phyloP scores from a whole-genome alignment of 2,797 vertebrate species.

The Epinephelus malabaricus region DNA sequence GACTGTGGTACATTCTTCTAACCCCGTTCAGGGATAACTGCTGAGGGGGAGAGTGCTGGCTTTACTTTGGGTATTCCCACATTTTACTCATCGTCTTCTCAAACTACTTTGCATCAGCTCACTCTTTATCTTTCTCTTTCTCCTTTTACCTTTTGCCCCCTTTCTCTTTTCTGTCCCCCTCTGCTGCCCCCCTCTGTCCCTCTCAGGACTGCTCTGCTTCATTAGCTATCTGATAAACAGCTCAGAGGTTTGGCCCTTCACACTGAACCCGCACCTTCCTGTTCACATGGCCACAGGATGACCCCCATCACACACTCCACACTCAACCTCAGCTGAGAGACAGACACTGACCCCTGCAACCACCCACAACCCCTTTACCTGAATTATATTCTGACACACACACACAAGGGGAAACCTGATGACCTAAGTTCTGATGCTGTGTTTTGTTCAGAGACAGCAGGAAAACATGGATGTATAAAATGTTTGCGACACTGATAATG shows the following conservation, averaged over 20 bases:
- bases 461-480: conserved; percentile 15
- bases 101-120: neutral
- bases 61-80: conserved; percentile 31
- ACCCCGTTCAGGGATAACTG: conserved; percentile 16
- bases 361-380: conserved; percentile 51
- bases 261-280: conserved; percentile 89
- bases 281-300: conserved; percentile 91
- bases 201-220: conserved; percentile 86
- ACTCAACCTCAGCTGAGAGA: conserved; percentile 61
- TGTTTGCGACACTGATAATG: neutral
- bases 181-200: conserved; percentile 15
- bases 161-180: conserved; percentile 7
- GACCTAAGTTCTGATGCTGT: conserved; percentile 34
- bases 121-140: neutral
- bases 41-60: neutral
- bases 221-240: conserved; percentile 93
- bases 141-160: conserved; percentile 44
- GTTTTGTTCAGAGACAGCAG: conserved; percentile 7
- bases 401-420: conserved; percentile 29
- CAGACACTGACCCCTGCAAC: conserved; percentile 41
- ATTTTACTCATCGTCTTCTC: conserved; percentile 33
- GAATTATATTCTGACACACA: conserved; percentile 49
- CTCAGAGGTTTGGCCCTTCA: conserved; percentile 85
- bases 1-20: conserved; percentile 32
- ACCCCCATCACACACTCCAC: conserved; percentile 87